Evolutionary conservation across 2,888 invertebrate genomes (phyloP), one percentile per base, ranked within the genome.

Genomic region (Cheilosia grossa): DNA sequence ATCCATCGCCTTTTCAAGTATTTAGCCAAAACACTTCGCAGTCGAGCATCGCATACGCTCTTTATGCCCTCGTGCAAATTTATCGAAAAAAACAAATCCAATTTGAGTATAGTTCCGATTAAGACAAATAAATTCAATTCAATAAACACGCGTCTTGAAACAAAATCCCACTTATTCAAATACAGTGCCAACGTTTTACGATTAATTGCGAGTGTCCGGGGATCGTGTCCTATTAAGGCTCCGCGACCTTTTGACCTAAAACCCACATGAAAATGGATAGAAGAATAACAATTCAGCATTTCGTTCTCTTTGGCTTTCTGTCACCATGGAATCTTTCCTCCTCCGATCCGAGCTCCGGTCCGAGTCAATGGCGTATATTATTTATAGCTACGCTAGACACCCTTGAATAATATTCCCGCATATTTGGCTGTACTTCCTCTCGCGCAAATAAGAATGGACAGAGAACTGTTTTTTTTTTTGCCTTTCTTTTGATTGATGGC

Each of bases 241-340:
- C 15, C 21, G 47, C 75, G 83, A 83, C 79, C 83, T 83, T 83
- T 83, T 80, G 70, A 83, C 79, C 74, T 58, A 69, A 69, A 80
- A 54, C 83, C 83, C 79, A 83, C 83, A 83, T 83, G 44, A 67
- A 59, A 61, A 67, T 21, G 15, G 17, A 42, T 10, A 40, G 37
- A 54, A 51, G 44, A 80, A 56, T 42, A 73, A 56, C 37, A 79
- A 73, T 79, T 75, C 15, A 58, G 9, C 7, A 10, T 19, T 49
- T 66, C 37, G 10, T 17, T 27, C 6, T 64, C 27, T 33, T 44
- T 79, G 51, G 44, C 44, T 66, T 44, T 59, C 66, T 66, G 79
- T 59, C 79, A 58, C 58, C 63, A 47, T 49, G 67, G 17, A 27
- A 27, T 47, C 21, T n/a, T 54, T 42, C n/a, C 40, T 24, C 2